Base-by-base conservation (phyloP, 2,888 invertebrate genomes). In the Hydraecia micacea region DNA sequence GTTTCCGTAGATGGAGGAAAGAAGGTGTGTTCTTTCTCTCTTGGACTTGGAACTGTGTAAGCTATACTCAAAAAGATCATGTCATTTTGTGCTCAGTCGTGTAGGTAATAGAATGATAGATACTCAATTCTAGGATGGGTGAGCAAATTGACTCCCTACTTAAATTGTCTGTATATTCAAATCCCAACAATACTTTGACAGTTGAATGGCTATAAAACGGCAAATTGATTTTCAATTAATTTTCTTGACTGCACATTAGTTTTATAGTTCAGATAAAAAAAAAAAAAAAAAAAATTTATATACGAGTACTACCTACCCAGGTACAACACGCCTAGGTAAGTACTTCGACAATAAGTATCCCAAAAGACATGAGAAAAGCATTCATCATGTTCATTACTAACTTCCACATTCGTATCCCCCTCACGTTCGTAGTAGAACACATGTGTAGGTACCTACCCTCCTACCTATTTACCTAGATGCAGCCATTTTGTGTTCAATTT, bases 401-500 rank as follows among this genome's bases (percentile, higher is more conserved):
- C 4, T 52, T 42, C 55, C 21, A 60, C 67, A 13, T 86, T 36
- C 15, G 52, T 36, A 82, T 66, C 25, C 55, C 62, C 21, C 65
- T 60, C 77, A 75, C 68, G 77, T 81, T 36, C 52, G 39, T 73
- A 68, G 70, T 52, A 32, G 18, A 49, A 49, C 72, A 46, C 46
- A 46, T 42, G 58, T 18, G 52, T n/a, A n/a, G n/a, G n/a, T 36
- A 69, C 25, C 49, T 65, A 39, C 28, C 11, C 28, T 11, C 21
- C 28, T 36, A 25, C 81, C 28, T 55, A 46, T 39, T 77, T 49
- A 32, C 67, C 63, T 66, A 79, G 36, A 28, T 21, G 58, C n/a
- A 46, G 65, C 75, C 82, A 67, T 75, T 60, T 75, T 58, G 71
- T 66, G 46, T 76, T 87, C 32, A 71, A 87, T 85, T 85, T 85